Conservation (phyloP, 2,797 vertebrate species). For the Rhynchonycteris naso region DNA sequence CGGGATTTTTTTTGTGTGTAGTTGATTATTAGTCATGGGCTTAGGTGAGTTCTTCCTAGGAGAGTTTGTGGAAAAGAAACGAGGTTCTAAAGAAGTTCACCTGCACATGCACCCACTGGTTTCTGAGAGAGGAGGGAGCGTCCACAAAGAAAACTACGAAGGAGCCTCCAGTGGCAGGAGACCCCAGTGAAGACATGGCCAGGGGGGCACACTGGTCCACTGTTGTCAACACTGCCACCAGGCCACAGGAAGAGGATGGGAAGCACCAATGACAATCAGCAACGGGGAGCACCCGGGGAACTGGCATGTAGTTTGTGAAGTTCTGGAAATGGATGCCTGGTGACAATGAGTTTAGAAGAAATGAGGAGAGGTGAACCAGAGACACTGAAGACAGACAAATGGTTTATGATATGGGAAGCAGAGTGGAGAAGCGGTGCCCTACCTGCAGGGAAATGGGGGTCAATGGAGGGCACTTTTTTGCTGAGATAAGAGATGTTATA, state of each 20-base stretch:
- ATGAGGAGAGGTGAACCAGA: neutral
- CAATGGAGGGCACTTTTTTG: neutral
- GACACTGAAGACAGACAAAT: neutral
- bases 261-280: neutral
- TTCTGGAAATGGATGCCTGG: too few relatives aligned
- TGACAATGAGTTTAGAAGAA: neutral
- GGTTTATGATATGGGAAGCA: neutral
- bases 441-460: neutral
- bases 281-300: neutral
- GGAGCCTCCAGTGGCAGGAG: neutral
- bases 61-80: neutral
- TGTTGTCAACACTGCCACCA: neutral
- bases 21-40: too few relatives aligned
- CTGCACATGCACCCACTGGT: too few relatives aligned
- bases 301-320: neutral
- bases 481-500: neutral
- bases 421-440: neutral
- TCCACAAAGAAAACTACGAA: neutral
- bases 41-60: neutral
- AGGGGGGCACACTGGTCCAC: neutral
- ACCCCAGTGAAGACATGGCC: neutral
- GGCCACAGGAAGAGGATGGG: fast-evolving
- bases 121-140: neutral
- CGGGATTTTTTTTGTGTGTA: neutral
- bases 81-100: neutral